Percentiles rank a stretch among this genome's conserved stretches.
Conservation (phyloP, 2,888 invertebrate species). For the Ormyrus pomaceus region DNA sequence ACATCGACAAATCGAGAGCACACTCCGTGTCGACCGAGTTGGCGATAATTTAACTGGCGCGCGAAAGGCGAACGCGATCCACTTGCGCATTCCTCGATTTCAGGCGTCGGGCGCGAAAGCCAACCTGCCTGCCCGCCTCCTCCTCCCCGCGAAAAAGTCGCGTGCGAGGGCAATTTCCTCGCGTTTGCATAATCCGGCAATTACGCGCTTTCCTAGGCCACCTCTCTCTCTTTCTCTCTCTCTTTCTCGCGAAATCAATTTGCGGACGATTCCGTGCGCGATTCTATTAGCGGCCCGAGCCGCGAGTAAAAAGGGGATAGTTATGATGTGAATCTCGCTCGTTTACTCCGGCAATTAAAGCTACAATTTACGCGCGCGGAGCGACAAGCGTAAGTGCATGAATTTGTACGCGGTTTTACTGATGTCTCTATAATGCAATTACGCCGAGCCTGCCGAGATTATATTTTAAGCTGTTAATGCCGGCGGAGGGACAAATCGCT, state of each 20-base stretch:
- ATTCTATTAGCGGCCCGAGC: too few species aligned
- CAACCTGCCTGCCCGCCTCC: slow-evolving; percentile 6
- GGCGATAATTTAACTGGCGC: slow-evolving; percentile 4
- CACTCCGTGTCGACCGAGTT: background rate
- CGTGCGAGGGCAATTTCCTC: slow-evolving; percentile 9
- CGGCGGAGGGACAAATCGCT: too few species aligned
- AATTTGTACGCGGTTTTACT: too few species aligned
- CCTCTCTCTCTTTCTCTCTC: background rate
- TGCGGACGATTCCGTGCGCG: background rate
- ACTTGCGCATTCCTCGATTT: slow-evolving; percentile 17
- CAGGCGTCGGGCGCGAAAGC: slow-evolving; percentile 1
- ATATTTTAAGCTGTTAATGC: too few species aligned
- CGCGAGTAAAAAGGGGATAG: too few species aligned
- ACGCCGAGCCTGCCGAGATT: too few species aligned
- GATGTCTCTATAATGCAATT: too few species aligned
- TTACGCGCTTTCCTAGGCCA: slow-evolving; percentile 3
- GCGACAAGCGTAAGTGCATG: too few species aligned
- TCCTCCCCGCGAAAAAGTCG: slow-evolving; percentile 19
- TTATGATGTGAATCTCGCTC: too few species aligned
- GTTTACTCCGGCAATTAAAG: too few species aligned
- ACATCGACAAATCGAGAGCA: too few species aligned
- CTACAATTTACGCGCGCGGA: too few species aligned
- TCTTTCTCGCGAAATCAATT: background rate
- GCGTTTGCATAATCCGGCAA: background rate
- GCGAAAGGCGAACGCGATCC: slow-evolving; percentile 33